These are phyloP conservation scores for Pangasianodon hypophthalmus DNA, from an alignment of 2,113 vertebrate species.

Conservation along the genomic window DNA sequence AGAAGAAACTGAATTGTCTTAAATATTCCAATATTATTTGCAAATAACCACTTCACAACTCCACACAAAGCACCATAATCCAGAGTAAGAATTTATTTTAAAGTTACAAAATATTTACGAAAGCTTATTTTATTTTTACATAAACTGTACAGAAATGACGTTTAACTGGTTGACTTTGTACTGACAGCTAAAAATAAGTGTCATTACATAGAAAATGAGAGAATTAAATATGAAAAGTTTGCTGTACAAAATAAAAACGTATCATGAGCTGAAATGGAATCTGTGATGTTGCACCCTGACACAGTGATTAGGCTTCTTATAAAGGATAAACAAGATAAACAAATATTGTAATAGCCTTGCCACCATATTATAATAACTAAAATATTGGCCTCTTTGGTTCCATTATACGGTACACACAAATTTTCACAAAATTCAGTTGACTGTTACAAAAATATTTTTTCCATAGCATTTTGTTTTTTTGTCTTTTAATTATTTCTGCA, in stretches of 20 bases:
- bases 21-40: background rate
- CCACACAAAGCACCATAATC: constrained; percentile 33
- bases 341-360: constrained; percentile 81
- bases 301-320: constrained; percentile 85
- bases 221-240: constrained; percentile 77
- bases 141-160: constrained; percentile 96
- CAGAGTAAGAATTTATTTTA: constrained; percentile 65
- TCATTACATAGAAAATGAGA: constrained; percentile 97
- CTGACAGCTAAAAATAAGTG: constrained; percentile 91
- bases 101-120: constrained; percentile 77
- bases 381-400: constrained; percentile 97
- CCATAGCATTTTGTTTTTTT: constrained; percentile 87
- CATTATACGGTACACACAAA: constrained; percentile 87
- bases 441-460: constrained; percentile 98
- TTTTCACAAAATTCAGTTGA: constrained; percentile 87
- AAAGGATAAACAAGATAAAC: constrained; percentile 76
- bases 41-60: constrained; percentile 20
- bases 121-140: constrained; percentile 84
- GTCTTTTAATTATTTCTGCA: constrained; percentile 89
- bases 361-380: constrained; percentile 87
- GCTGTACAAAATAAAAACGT: constrained; percentile 81
- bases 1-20: too few relatives aligned
- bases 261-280: constrained; percentile 84
- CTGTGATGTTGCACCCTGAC: constrained; percentile 90
- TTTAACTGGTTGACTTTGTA: constrained; percentile 97